phyloP scores from a whole-genome alignment of 2,797 vertebrate genomes.

The Manis crassicaudata region DNA sequence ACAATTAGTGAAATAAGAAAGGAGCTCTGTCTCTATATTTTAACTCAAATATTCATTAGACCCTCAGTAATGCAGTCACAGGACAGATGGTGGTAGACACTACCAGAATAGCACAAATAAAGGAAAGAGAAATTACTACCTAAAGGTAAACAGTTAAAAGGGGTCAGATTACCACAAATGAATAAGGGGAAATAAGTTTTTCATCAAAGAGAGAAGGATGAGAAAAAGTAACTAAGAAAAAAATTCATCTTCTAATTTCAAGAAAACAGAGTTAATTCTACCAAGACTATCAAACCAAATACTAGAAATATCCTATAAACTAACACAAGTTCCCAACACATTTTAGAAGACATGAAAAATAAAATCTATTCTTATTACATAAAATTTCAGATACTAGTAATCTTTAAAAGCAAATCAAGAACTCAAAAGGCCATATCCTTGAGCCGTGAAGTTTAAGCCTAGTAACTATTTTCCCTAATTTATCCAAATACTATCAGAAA shows the following conservation, averaged over 20 bases:
- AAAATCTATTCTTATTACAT: neutral
- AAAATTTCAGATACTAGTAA: neutral
- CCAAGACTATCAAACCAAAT: neutral
- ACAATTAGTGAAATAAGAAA: neutral
- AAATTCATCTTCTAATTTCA: neutral
- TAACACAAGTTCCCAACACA: neutral
- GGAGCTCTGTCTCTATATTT: neutral
- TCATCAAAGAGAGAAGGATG: neutral
- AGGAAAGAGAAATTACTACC: neutral
- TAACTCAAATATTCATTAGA: neutral
- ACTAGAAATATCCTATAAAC: neutral
- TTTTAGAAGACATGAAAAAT: neutral
- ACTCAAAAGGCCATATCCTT: neutral
- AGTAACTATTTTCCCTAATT: neutral
- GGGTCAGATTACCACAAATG: neutral
- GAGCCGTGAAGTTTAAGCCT: neutral
- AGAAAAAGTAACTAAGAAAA: neutral
- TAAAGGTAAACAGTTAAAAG: neutral
- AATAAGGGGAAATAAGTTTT: neutral
- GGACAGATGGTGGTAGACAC: neutral
- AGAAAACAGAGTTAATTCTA: constrained; percentile 14
- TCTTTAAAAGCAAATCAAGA: constrained; percentile 4
- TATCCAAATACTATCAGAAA: neutral
- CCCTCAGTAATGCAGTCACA: neutral
- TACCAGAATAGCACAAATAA: neutral